A percentile compares a stretch with the other conserved stretches of the same genome.
These are phyloP conservation scores for Sphenopsis melanotis DNA, from an alignment of 2,797 vertebrate genomes.

Conservation along the genomic window DNA sequence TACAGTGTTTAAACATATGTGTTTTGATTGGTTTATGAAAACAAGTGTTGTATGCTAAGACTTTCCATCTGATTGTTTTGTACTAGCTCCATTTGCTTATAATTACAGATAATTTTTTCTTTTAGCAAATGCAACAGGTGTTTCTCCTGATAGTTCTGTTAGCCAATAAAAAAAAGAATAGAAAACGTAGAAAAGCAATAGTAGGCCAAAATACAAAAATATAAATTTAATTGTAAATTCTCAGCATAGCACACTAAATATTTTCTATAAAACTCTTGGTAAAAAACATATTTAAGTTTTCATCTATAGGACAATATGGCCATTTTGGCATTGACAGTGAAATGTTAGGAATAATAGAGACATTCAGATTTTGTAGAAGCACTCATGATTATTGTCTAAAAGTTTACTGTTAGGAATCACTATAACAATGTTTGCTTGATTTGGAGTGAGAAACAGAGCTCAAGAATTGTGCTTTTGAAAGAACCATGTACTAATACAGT, in stretches of 20 bases:
- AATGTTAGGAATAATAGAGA: neutral
- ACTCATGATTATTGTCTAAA: neutral
- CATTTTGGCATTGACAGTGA: neutral
- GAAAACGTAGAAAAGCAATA: neutral
- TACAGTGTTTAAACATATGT: constrained; percentile 2
- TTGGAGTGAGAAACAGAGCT: neutral
- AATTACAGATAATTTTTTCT: neutral
- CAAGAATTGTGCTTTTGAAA: neutral
- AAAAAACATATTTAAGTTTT: neutral
- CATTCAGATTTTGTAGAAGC: neutral
- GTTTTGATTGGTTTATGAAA: constrained; percentile 35
- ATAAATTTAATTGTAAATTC: neutral
- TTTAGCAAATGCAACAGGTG: constrained; percentile 26
- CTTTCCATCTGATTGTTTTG: constrained; percentile 30
- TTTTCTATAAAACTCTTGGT: neutral
- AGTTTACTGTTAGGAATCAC: neutral
- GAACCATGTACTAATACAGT: neutral
- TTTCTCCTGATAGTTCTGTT: constrained; percentile 35
- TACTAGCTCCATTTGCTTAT: constrained; percentile 3
- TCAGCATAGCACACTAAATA: neutral
- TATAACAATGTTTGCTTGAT: neutral
- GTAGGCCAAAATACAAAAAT: neutral
- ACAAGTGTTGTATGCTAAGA: neutral
- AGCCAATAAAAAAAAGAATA: neutral
- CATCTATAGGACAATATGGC: neutral